These are phyloP conservation scores for Xyrauchen texanus DNA, from an alignment of 2,113 vertebrate species.

Conservation along the genomic window DNA sequence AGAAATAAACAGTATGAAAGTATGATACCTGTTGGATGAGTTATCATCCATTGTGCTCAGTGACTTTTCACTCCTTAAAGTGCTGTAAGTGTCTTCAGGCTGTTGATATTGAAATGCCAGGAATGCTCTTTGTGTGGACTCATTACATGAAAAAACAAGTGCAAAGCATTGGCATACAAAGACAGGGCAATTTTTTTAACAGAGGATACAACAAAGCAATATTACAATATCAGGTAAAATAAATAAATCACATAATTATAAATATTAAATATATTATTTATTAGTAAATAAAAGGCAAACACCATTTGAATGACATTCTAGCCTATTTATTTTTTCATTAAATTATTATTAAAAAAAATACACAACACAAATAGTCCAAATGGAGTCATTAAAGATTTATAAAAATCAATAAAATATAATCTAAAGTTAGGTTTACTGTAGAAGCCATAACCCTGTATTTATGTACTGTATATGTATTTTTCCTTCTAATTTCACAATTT, in stretches of 20 bases:
- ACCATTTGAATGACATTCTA: no score
- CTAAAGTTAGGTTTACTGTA: not conserved
- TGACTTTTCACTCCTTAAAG: not conserved
- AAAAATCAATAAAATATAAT: not conserved
- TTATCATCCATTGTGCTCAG: not conserved
- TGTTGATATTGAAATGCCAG: not conserved
- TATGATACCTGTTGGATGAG: not conserved
- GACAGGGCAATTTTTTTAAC: not conserved
- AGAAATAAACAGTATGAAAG: not conserved
- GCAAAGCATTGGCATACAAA: not conserved
- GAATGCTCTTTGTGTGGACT: slow-evolving; percentile 26
- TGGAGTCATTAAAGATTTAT: not conserved
- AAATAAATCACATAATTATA: no score
- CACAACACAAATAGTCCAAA: not conserved
- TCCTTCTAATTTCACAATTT: no score
- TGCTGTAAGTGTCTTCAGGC: not conserved
- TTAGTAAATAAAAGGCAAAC: no score
- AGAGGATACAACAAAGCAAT: no score
- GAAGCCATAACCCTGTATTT: no score
- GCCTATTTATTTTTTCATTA: no score
- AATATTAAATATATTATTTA: no score
- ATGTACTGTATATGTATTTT: no score
- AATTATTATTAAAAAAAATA: not conserved
- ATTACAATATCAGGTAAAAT: no score
- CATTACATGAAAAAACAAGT: not conserved